These are phyloP conservation scores for Fukomys damarensis DNA, from an alignment of 2,113 vertebrate genomes.

Conservation along the genomic window DNA sequence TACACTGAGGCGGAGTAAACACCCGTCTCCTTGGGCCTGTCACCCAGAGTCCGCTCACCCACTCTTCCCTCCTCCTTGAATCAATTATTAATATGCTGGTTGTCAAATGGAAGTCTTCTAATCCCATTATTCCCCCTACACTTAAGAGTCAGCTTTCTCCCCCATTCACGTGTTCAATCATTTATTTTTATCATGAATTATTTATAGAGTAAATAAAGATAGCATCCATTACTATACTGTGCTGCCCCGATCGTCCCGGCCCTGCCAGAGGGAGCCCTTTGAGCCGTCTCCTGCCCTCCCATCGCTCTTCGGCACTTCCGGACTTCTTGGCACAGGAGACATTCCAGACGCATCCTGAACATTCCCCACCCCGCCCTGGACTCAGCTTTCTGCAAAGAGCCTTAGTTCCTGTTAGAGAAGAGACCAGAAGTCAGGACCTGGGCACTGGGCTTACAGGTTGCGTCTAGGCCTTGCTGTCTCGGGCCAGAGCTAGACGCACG, in stretches of 20 bases:
- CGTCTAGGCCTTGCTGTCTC: not conserved
- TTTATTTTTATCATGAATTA: not conserved
- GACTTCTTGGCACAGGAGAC: not conserved
- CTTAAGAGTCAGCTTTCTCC: not conserved
- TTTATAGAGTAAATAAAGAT: not conserved
- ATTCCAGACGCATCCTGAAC: not conserved
- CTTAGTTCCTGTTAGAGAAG: not conserved
- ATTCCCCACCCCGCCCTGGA: not conserved
- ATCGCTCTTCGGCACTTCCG: not conserved
- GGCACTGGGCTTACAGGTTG: not conserved
- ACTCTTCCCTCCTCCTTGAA: not conserved
- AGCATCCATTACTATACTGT: not conserved
- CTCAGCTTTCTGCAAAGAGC: not conserved
- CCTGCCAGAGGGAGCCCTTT: not conserved
- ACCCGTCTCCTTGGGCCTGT: not conserved
- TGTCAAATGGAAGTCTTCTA: slow-evolving; percentile 1
- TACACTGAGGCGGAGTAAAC: not conserved
- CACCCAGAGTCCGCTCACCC: not conserved
- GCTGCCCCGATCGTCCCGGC: not conserved
- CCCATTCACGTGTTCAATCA: not conserved
- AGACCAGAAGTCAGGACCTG: not conserved
- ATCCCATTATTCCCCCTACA: not conserved
- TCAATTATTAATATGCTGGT: not conserved
- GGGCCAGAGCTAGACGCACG: not conserved
- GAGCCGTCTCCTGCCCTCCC: not conserved